Evolutionary conservation across 2,113 vertebrate genomes (phyloP).

Genomic region (Carollia perspicillata): DNA sequence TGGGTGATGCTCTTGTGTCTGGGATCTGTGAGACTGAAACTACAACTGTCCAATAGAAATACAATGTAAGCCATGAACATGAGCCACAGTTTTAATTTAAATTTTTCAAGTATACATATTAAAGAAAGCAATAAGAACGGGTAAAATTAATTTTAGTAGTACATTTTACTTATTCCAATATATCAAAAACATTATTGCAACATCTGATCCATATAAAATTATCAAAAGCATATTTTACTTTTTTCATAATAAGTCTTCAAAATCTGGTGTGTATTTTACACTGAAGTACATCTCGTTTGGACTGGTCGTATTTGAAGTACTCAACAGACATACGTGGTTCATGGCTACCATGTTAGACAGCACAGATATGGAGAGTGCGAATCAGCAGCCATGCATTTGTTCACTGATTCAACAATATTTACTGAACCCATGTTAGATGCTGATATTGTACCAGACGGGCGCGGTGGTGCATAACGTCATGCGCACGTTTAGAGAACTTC

Average conservation of each 20-base stretch:
- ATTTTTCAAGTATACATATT: background rate
- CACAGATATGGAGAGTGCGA: background rate
- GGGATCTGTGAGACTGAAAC: background rate
- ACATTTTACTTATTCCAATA: background rate
- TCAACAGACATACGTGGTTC: background rate
- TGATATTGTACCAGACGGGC: background rate
- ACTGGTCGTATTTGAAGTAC: background rate
- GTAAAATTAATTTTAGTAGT: background rate
- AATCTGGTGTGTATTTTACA: background rate
- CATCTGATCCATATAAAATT: background rate
- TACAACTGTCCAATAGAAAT: background rate
- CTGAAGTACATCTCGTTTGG: background rate
- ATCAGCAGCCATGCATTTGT: background rate
- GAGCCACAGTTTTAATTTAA: background rate
- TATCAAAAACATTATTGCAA: background rate
- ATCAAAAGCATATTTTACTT: background rate
- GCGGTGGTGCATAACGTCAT: rapidly evolving
- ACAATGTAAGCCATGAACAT: background rate
- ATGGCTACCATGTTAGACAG: background rate
- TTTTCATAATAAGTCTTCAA: background rate
- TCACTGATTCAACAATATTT: background rate
- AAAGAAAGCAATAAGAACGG: background rate
- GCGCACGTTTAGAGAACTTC: background rate
- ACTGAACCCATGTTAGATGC: background rate
- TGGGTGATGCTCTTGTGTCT: background rate